Evolutionary conservation across 2,797 vertebrate genomes (phyloP), one percentile per base, ranked within the genome.

Genomic region (Silurus aristotelis): DNA sequence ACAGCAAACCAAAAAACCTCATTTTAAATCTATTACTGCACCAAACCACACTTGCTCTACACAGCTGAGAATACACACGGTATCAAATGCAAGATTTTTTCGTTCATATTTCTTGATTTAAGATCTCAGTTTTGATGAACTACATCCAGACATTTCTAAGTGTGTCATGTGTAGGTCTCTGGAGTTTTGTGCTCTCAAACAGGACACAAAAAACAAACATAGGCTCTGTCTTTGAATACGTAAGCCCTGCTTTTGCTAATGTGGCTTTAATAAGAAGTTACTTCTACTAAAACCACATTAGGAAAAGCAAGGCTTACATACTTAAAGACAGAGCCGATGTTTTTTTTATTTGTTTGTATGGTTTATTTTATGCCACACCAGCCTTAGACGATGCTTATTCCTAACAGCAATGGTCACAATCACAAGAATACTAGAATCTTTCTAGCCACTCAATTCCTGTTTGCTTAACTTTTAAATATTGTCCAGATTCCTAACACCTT

Each of bases 11-110:
- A 70, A 17, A 84, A 84, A 78, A 80, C 79, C 52, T 60, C 22
- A 79, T 56, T 3, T 56, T 20, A 66, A 67, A 64, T 31, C 38
- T 61, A 60, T 78, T 82, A 70, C 79, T 66, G 22, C 48, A 58
- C 91, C 90, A 87, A 88, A 85, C 86, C 56, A 80, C 3, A 78
- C 87, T 90, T 90, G 89, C 92, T 92, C 7, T 8, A 10, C 83
- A 68, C 31, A 78, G 52, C 52, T 58, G 31, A 79, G 17, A 77
- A 22, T 61, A 60, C 27, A 22, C 31, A 43, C 31, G 6, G 27
- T 22, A 78, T 43, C 31, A 61, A 61, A 43, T 61, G 22, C 38
- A 58, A 58, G 9, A 52, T 19, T 68, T 17, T 60, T 60, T 15
- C 5, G 19, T 60, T 14, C 5, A 15, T 60, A 60, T 19, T 58